Base-by-base conservation (phyloP, 2,113 vertebrate species). In the Lycocorax pyrrhopterus region DNA sequence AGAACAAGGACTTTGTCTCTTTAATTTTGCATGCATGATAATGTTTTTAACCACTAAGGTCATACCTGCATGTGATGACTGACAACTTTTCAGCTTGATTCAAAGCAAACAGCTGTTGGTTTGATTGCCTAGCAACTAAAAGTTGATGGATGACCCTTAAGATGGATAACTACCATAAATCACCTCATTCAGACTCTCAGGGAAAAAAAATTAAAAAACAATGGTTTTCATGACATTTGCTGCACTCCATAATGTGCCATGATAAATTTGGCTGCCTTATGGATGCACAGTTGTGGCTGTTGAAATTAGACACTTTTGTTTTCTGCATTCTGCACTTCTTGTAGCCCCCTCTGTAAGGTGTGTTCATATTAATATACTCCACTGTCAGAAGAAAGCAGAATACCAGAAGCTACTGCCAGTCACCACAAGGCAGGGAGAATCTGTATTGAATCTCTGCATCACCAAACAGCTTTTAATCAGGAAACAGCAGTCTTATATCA, bases 121-220 rank as follows among this genome's bases (percentile, higher is more conserved):
- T 98, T 98, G 98, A 99, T 99, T 98, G 98, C 99, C 98, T 99
- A 99, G 98, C 99, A 99, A 99, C 99, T 98, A 98, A 97, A 98
- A 98, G 98, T 98, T 99, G 99, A 99, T 98, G 98, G 98, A 99
- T 99, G 99, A 99, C 98, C 98, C 99, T 98, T 98, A 99, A 98
- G 99, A 99, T 99, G 98, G 98, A 99, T 99, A 99, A 99, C 99
- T 98, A 98, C 98, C 98, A 99, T 99, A 99, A 99, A 99, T 99
- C 99, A 99, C 98, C 97, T 98, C 96, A 97, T 98, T 98, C 98
- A 98, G 97, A 98, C 94, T 97, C 97, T 96, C 96, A 94, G 90
- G 96, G 87, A 97, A 98, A 98, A 87, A 98, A 98, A 98, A 97
- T 96, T 98, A 43, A 98, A 98, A 98, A 98, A 98, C 98, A 98